Base-by-base conservation (phyloP, 23 tunicate species). In the Corella eumyota region DNA sequence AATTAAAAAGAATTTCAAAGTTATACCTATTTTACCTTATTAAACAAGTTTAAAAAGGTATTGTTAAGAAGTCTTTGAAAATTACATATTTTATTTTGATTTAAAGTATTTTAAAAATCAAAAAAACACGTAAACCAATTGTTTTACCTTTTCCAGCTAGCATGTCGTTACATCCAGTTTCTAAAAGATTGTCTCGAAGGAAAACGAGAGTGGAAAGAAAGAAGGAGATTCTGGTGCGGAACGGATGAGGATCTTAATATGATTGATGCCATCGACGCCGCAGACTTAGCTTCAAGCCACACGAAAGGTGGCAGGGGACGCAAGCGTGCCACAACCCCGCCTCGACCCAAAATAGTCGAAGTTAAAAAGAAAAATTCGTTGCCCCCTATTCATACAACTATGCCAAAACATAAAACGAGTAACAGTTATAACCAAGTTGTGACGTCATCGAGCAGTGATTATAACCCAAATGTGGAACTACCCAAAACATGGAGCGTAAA, bases 191-290 rank as follows among this genome's bases (percentile, higher is more conserved):
- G 81, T 55, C 51, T 75, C 64, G 78, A 84, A 30, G 94, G 83
- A 3, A 60, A 56, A 35, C 66, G 72, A 13, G 68, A 69, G 53
- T 84, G 69, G 66, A 46, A 53, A 7, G 83, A 84, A 15, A 56
- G 94, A 17, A 24, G 69, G 6, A 50, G 94, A 53, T 84, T 84
- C 40, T 84, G 83, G 83, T 61, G 81, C 47, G 75, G 63, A 21
- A 70, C 64, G 32, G 73, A 71, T 35, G 83, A 69, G 11, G 77
- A 84, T 32, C 50, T 50, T 30, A 70, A 68, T 36, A 68, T 75
- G 54, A 84, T 84, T 25, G 63, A 84, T 58, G 83, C 94, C 31
- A 75, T 84, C 51, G 94, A 84, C 40, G 78, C 73, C 1, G 94
- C 94, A 2, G 83, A 62, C 23, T n/a, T n/a, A n/a, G n/a, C n/a